Conservation (phyloP, 2,797 vertebrate species). For the Merluccius polli region DNA sequence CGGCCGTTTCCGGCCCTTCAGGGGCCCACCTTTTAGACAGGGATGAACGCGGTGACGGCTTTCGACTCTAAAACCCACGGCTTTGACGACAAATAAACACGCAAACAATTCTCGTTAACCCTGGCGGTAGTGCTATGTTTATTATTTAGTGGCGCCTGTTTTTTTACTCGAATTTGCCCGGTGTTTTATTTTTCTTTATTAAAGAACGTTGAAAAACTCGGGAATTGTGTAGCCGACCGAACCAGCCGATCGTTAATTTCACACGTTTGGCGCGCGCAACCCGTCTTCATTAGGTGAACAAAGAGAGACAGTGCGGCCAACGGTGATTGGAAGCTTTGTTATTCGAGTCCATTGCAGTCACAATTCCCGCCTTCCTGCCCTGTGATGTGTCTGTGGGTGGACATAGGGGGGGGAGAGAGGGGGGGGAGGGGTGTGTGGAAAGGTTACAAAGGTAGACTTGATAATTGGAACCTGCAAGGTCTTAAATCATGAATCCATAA, state of each 20-base stretch:
- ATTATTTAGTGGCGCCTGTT: not conserved
- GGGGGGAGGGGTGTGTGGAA: conserved; percentile 65
- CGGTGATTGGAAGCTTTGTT: not conserved
- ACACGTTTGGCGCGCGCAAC: not conserved
- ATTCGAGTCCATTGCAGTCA: not conserved
- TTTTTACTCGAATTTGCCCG: not conserved
- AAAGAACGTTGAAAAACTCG: not conserved
- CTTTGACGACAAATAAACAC: not conserved
- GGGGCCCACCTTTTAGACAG: not conserved
- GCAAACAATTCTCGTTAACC: not conserved
- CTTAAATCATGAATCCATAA: conserved; percentile 77
- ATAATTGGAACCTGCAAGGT: conserved; percentile 76
- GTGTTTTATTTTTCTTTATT: not conserved
- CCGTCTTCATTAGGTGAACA: not conserved
- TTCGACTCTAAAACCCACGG: not conserved
- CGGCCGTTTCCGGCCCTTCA: not conserved
- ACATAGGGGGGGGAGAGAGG: not conserved
- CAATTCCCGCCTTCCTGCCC: not conserved
- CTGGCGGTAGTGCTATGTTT: not conserved
- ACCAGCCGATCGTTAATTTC: not conserved
- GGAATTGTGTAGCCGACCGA: not conserved
- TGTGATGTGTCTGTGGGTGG: conserved; percentile 1
- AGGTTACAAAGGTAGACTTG: conserved; percentile 71
- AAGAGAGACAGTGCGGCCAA: not conserved
- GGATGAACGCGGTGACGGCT: not conserved